Conservation (phyloP, 2,113 vertebrate species). For the Accipiter virgatus region DNA sequence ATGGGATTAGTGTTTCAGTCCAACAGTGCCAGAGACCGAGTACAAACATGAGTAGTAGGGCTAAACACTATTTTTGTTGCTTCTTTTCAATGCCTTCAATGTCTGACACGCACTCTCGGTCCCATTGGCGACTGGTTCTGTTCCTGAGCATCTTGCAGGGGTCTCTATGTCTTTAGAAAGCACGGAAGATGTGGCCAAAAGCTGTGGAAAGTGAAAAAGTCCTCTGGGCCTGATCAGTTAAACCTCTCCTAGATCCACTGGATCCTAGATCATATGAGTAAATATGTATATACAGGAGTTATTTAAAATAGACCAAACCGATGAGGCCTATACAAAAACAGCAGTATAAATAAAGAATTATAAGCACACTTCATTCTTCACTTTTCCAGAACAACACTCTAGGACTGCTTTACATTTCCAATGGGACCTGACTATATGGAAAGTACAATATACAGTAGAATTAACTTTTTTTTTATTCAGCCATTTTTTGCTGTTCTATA, state of each 20-base stretch:
- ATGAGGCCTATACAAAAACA: neutral
- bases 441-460: constrained; percentile 1
- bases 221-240: neutral
- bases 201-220: neutral
- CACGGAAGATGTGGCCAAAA: neutral
- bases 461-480: neutral
- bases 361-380: neutral
- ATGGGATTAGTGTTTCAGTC: neutral
- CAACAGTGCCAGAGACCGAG: neutral
- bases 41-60: neutral
- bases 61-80: neutral
- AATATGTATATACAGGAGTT: neutral
- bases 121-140: neutral
- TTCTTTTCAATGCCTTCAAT: neutral
- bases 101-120: neutral
- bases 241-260: neutral
- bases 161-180: neutral
- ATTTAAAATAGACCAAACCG: neutral
- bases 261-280: neutral
- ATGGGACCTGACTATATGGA: neutral
- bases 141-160: neutral
- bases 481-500: constrained; percentile 34
- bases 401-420: neutral
- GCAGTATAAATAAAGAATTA: neutral
- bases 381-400: neutral